Evolutionary conservation across 2,113 vertebrate species (phyloP).

Genomic region (Hippocampus zosterae): DNA sequence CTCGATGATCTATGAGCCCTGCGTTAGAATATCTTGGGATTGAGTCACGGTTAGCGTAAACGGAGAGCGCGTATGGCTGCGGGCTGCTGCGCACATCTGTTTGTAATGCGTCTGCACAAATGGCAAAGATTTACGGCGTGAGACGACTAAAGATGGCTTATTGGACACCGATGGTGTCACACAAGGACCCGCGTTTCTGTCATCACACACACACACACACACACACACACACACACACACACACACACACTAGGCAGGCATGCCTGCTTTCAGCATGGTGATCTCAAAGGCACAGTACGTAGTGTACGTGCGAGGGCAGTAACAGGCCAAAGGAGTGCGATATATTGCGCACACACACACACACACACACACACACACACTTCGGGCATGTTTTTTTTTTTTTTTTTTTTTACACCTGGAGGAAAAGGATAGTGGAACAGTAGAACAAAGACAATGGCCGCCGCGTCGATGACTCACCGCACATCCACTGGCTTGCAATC

Average conservation of each 20-base stretch:
- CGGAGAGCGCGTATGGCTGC: constrained; percentile 27
- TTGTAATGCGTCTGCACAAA: constrained; percentile 47
- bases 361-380: neutral
- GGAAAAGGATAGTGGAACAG: neutral
- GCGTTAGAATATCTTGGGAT: neutral
- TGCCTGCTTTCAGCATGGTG: constrained; percentile 3
- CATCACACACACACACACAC: constrained; percentile 18
- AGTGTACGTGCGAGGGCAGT: neutral
- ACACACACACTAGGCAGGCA: constrained; percentile 8
- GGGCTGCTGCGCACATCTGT: constrained; percentile 52
- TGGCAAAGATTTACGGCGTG: constrained; percentile 48
- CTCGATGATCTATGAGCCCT: neutral
- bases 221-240: too few relatives aligned
- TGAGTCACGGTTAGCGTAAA: neutral
- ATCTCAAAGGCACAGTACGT: neutral
- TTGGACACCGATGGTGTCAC: constrained; percentile 48
- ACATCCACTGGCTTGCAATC: neutral
- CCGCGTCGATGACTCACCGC: neutral
- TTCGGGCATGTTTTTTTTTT: neutral
- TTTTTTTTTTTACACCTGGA: neutral
- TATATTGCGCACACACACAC: neutral
- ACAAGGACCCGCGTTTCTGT: constrained; percentile 32
- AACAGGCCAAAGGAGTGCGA: neutral
- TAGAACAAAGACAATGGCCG: neutral
- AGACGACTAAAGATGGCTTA: constrained; percentile 39